Evolutionary conservation across 2,113 vertebrate genomes (phyloP).

Genomic region (Labrus mixtus): DNA sequence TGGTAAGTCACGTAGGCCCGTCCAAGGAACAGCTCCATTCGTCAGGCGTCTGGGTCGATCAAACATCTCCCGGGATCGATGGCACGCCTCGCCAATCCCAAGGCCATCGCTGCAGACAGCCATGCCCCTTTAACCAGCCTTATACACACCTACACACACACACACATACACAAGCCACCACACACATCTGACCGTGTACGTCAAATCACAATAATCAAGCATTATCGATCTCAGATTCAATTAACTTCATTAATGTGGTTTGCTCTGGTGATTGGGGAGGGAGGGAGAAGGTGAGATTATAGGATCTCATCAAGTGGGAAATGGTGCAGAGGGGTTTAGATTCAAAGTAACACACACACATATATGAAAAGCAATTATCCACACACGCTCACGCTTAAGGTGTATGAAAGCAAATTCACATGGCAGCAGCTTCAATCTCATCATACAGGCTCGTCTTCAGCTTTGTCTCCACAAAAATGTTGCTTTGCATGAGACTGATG

Average conservation of each 20-base stretch:
- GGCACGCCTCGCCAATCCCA: slow-evolving; percentile 82
- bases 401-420: neutral
- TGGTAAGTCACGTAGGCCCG: slow-evolving; percentile 21
- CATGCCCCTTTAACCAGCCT: slow-evolving; percentile 53
- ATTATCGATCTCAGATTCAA: slow-evolving; percentile 99
- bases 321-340: slow-evolving; percentile 8
- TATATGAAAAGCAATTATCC: neutral
- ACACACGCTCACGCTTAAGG: slow-evolving; percentile 1
- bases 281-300: slow-evolving; percentile 57
- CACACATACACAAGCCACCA: slow-evolving; percentile 63
- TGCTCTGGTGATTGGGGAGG: slow-evolving; percentile 79
- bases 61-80: slow-evolving; percentile 89
- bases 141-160: slow-evolving; percentile 71
- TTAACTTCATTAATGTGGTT: slow-evolving; percentile 98
- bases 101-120: slow-evolving; percentile 32
- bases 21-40: slow-evolving; percentile 73
- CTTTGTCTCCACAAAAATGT: slow-evolving; percentile 8
- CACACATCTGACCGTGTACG: slow-evolving; percentile 94
- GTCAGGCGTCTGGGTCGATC: slow-evolving; percentile 91
- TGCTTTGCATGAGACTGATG: slow-evolving; percentile 11
- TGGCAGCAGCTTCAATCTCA: neutral
- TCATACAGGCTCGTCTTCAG: neutral
- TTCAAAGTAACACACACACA: slow-evolving; percentile 21
- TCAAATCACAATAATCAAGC: slow-evolving; percentile 99
- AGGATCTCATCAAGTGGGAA: slow-evolving; percentile 62